Evolutionary conservation across 2,113 vertebrate genomes (phyloP), one percentile per base, ranked within the genome.

Genomic region (Sceloporus tristichus): DNA sequence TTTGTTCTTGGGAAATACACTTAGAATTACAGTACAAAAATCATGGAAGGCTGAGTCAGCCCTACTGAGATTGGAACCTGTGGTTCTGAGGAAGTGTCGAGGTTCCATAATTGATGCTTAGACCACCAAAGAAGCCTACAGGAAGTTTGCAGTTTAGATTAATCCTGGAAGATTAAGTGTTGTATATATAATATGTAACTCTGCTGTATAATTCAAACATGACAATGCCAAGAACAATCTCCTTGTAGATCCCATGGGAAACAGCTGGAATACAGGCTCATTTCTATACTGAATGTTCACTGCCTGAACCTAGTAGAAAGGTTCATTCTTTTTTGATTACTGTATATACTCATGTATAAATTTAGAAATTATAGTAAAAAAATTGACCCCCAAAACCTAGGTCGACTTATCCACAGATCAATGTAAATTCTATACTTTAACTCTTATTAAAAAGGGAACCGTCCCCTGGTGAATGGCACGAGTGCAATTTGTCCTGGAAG

Each of bases 91-190:
- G 81, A 88, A 88, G 77, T 85, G 54, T 85, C 10, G 66, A 79
- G 66, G 29, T 73, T 89, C 87, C 56, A 73, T 80, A 85, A 89
- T 79, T 85, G 54, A 73, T 42, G 29, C 66, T 73, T 79, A 80
- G 82, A 71, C 82, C 66, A 89, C 82, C 76, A 74, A 85, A 89
- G 76, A 79, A 85, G 82, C 54, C 53, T 73, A 34, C 66, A 89
- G 87, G 66, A 89, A 85, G 68, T 79, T 73, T 48, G 27, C 19
- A 27, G 18, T 85, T 89, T 85, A 73, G 53, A 73, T 71, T 79
- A 84, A 48, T 71, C 82, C 27, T 78, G 21, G 29, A 88, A 70
- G 81, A 88, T 78, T 88, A 74, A 84, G 62, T 70, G 62, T 84
- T 88, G 23, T 84, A 70, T 83, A 78, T 40, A 76, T 78, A 40